phyloP scores from a whole-genome alignment of 2,113 vertebrate species.

The Triplophysa siluroides region DNA sequence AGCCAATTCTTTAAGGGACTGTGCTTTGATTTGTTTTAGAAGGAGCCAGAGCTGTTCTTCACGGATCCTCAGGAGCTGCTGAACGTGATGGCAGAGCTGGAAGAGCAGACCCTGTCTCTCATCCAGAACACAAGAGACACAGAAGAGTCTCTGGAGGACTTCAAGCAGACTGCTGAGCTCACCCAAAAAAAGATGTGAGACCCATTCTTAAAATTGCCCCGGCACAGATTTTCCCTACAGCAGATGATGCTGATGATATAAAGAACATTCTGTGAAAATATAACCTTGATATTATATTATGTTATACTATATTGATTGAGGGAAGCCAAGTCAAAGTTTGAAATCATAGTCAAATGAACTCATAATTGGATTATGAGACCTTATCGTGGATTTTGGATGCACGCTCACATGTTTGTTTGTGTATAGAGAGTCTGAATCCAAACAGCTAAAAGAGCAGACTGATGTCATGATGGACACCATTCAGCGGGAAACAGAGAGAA shows the following conservation, averaged over 20 bases:
- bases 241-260: neutral
- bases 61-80: constrained; percentile 87
- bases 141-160: constrained; percentile 76
- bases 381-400: too few species aligned
- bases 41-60: constrained; percentile 84
- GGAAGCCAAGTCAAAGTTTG: too few species aligned
- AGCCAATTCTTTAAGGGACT: neutral
- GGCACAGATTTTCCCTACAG: neutral
- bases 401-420: neutral
- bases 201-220: neutral
- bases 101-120: constrained; percentile 85
- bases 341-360: too few species aligned
- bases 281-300: too few species aligned
- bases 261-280: too few species aligned
- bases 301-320: too few species aligned
- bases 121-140: constrained; percentile 82
- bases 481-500: constrained; percentile 72
- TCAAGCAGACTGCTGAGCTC: constrained; percentile 67
- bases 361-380: too few species aligned
- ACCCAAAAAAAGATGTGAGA: constrained; percentile 75
- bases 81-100: constrained; percentile 78
- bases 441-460: constrained; percentile 73
- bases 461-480: constrained; percentile 70
- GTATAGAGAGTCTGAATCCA: constrained; percentile 78
- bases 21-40: constrained; percentile 55